phyloP scores from a whole-genome alignment of 2,797 vertebrate species.

The Brachyalestes nurse region DNA sequence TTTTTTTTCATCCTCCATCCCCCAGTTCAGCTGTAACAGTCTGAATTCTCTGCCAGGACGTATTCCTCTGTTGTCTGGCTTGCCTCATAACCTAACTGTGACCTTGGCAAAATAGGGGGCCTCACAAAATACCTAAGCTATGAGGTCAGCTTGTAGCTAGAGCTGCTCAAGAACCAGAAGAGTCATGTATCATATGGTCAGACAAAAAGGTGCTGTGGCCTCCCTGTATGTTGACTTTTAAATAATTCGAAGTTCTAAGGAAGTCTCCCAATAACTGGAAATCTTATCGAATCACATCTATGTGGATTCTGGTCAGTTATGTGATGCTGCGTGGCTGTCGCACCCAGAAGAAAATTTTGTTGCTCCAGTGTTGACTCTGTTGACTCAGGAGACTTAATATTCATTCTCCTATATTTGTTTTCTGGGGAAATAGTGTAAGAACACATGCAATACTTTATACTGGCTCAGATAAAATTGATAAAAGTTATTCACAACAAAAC shows the following conservation, averaged over 20 bases:
- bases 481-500: no score
- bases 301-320: background rate
- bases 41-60: conserved; percentile 10
- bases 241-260: background rate
- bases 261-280: background rate
- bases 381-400: no score
- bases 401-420: no score
- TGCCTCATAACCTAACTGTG: conserved; percentile 40
- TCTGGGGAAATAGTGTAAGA: no score
- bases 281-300: background rate
- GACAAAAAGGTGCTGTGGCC: background rate
- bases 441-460: no score
- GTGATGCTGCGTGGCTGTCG: background rate
- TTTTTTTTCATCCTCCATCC: conserved; percentile 14
- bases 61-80: conserved; percentile 39
- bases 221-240: background rate
- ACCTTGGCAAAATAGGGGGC: conserved; percentile 29
- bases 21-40: conserved; percentile 24
- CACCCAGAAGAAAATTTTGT: no score
- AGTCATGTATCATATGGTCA: conserved; percentile 3
- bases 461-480: no score
- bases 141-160: conserved; percentile 45
- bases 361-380: no score
- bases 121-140: conserved; percentile 48
- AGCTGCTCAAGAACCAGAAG: conserved; percentile 1